Base-by-base conservation (phyloP, 1,140 invertebrate species). In the Triops cancriformis region DNA sequence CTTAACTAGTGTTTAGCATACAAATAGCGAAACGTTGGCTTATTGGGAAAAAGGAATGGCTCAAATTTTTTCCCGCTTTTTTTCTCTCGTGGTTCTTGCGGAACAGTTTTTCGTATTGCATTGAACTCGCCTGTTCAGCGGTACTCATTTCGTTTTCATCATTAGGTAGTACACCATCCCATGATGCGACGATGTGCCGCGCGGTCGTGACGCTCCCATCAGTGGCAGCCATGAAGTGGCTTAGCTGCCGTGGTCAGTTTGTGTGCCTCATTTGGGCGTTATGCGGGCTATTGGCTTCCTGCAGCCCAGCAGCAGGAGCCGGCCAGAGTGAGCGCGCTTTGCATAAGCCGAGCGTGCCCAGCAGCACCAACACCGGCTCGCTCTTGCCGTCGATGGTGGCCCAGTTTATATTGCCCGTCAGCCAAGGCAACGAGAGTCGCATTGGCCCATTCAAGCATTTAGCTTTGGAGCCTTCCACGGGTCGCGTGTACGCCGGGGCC, bases 401-500 rank as follows among this genome's bases (percentile, higher is more conserved):
- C 51, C 51, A 64, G 51, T 64, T 64, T 64, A 23, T 64, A 4
- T 64, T 64, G n/a, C 51, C 51, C 51, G 9, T 64, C 5, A 64
- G n/a, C 51, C 3, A 64, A 18, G 18, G n/a, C 51, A 64, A 64
- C 51, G 51, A 64, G 23, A 64, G 51, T 64, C 51, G 51, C 10
- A 64, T 64, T 64, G 51, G 51, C 51, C 51, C 51, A 64, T 82
- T 87, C 74, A 85, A 84, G 72, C 90, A 92, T 82, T 84, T 92
- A 64, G 86, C 88, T 3, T 85, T 91, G 77, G 90, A 93, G 82
- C 84, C 85, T 23, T 82, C 82, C 37, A 88, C 87, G 1, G 88
- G 88, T 37, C 86, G 86, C 28, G 88, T 94, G 41, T 94, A 92
- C 82, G 91, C 92, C 45, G 94, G 93, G 18, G 94, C 92, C 18